Base-by-base conservation (phyloP, 2,113 vertebrate genomes). In the Patagioenas fasciata region DNA sequence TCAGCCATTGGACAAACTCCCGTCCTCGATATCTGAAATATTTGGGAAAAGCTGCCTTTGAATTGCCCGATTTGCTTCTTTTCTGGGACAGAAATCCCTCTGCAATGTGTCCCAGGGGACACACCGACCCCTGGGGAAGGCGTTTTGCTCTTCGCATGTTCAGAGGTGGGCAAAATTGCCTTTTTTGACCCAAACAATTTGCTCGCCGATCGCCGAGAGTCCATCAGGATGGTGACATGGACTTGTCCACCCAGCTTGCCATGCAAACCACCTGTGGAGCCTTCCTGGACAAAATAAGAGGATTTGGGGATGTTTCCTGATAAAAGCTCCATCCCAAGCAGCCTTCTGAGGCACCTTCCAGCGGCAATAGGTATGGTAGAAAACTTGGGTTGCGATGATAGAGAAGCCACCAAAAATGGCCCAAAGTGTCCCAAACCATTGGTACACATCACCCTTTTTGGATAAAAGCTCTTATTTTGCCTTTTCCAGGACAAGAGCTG, bases 201-300 rank as follows among this genome's bases (percentile, higher is more conserved):
- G 16, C 18, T 74, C 51, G 25, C 0, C 3, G n/a, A 51, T 29
- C 7, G 1, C 42, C 31, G 28, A 24, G 44, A 26, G 29, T 31
- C 15, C 60, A 53, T 25, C 24, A n/a, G 50, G 47, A 50, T 4
- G 2, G 31, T 50, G 75, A 40, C 48, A 42, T 0, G 0, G n/a
- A 51, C 50, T 20, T 38, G 7, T 17, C 23, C 20, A 32, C 19
- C 65, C 24, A 32, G 0, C 11, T 60, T 78, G 64, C 47, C 54
- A 29, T 2, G 42, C 15, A 84, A 31, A 54, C 9, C 25, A 44
- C 1, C 0, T 15, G 0, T 34, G 29, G 56, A 81, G 26, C 32
- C 10, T 74, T 87, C 13, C 20, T 47, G 65, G 48, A 64, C 4
- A 42, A 87, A 81, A 25, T 29, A 51, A 67, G 3, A 6, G 40